Evolutionary conservation across 2,797 vertebrate species (phyloP), one percentile per base, ranked within the genome.

Genomic region (Falco biarmicus): DNA sequence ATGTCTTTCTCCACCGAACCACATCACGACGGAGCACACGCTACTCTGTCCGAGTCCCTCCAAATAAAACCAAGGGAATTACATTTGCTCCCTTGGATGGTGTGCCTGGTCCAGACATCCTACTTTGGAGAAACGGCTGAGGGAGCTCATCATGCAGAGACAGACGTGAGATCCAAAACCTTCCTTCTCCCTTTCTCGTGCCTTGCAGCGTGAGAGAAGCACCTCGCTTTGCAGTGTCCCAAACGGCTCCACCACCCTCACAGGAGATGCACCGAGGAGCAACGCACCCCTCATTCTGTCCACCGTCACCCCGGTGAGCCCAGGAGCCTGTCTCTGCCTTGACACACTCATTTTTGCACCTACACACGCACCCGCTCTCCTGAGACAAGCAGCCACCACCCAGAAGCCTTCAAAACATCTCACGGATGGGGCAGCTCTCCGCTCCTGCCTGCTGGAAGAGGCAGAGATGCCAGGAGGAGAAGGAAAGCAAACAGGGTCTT

Each of bases 191-290:
- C 13, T 28, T 28, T 15, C n/a, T 9, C 17, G 28, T 45, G 12
- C 51, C 66, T 68, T 7, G 20, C 50, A 48, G 17, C 16, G 11
- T 0, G 0, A 63, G n/a, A 74, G 70, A 61, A 61, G 78, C 17
- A 3, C 31, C 1, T 0, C 7, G 0, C 57, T 29, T 47, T 4
- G 53, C 6, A 1, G 15, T 0, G 4, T 22, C 79, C 47, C 34
- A 21, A 28, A 17, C 0, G 21, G 9, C 43, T 73, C 75, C 51
- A 11, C 3, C 15, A 41, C 20, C 13, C 37, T 56, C 70, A 14
- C 48, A 31, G 34, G 43, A 24, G 22, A 32, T 13, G 43, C 12
- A 15, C 19, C 0, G 2, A 53, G 53, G 43, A 84, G 43, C 45
- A 59, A 18, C 1, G 1, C 50, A 8, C 4, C 31, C 79, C 25